Evolutionary conservation across 2,113 vertebrate genomes (phyloP), one percentile per base, ranked within the genome.

Genomic region (Malurus elegans): DNA sequence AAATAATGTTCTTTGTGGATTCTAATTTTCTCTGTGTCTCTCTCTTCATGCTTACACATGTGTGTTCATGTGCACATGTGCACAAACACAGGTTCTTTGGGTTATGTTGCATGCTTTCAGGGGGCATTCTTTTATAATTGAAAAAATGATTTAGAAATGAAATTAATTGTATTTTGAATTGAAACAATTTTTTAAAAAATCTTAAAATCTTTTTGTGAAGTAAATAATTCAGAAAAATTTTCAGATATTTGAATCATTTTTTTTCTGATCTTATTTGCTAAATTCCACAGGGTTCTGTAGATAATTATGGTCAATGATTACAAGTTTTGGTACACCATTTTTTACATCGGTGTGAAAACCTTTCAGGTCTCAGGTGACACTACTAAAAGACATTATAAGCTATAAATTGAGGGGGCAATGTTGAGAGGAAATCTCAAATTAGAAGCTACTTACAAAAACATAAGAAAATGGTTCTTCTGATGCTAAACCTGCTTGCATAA

Each of bases 331-430:
- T 48, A 48, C 51, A 38, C 38, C 38, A 4, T 38, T 38, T 38
- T 38, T 51, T 75, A 48, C 7, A 14, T 67, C 56, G 2, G 4
- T 72, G 50, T 71, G 38, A 64, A 84, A 78, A 81, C 21, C 17
- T 87, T 86, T 86, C 36, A 57, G 17, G 36, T 45, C 32, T 19
- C 2, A 10, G 28, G 5, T 57, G 53, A 34, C 18, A 28, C 5
- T 18, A 10, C 13, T 56, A 64, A 62, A 90, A 40, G n/a, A 25
- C 8, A 21, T 7, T 12, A 11, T 24, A 62, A 21, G 28, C 9
- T 42, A 7, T 6, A 14, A 42, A 32, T 15, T 3, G 6, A 70
- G 13, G 20, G 15, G 8, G 2, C 8, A 60, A 24, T 0, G 0
- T 14, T 60, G 15, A 29, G n/a, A 67, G 23, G 26, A 8, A 65